Conservation (phyloP, 2,797 vertebrate genomes). For the Avahi laniger region DNA sequence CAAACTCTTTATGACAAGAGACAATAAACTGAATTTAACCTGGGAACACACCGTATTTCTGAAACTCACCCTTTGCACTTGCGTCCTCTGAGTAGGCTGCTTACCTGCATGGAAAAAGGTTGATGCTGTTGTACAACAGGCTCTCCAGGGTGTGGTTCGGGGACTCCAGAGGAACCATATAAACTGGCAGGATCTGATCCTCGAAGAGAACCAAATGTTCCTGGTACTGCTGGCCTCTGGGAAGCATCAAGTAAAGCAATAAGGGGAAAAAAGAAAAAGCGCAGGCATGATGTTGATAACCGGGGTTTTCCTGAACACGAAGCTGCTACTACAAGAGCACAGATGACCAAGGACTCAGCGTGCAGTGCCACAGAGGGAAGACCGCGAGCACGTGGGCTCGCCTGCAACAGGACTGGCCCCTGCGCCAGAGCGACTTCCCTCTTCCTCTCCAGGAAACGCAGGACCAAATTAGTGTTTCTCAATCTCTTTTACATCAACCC, state of each 20-base stretch:
- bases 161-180: conserved; percentile 86
- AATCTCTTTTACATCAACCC: background rate
- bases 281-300: background rate
- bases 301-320: background rate
- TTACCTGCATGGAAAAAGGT: conserved; percentile 92
- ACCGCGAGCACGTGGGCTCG: too few relatives aligned
- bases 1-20: background rate
- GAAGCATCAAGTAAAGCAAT: conserved; percentile 57
- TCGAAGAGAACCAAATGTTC: conserved; percentile 88
- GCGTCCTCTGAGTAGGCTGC: background rate
- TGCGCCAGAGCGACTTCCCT: background rate
- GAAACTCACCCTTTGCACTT: background rate
- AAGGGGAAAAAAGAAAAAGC: background rate
- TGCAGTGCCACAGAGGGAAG: background rate
- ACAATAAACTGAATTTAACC: background rate
- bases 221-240: conserved; percentile 84
- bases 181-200: conserved; percentile 88
- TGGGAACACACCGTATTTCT: background rate
- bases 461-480: background rate
- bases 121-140: conserved; percentile 85
- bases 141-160: conserved; percentile 89
- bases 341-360: background rate
- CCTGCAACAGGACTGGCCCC: background rate
- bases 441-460: background rate
- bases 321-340: rapidly evolving